A percentile compares a stretch with the other conserved stretches of the same genome.
Conservation (phyloP, 2,888 invertebrate genomes). For the Pristionchus arcanus region DNA sequence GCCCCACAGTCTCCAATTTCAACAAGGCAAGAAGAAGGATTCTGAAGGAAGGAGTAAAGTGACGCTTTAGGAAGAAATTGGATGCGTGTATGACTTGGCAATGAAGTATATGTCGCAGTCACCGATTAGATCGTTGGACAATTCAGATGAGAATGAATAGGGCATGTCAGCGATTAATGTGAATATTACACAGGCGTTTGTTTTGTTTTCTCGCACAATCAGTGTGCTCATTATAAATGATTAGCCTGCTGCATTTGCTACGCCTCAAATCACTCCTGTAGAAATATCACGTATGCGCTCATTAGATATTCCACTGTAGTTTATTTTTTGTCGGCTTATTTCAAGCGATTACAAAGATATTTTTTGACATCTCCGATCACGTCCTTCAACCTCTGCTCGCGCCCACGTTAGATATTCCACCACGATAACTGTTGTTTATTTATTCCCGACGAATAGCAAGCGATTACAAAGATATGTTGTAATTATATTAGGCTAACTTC, state of each 20-base stretch:
- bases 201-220: background rate
- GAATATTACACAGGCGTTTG: background rate
- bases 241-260: background rate
- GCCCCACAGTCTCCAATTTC: constrained; percentile 29
- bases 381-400: too few species aligned
- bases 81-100: background rate
- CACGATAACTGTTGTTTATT: constrained; percentile 2
- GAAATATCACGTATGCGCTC: background rate
- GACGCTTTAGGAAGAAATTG: background rate
- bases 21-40: background rate
- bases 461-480: too few species aligned
- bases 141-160: too few species aligned
- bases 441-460: too few species aligned
- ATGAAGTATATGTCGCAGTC: too few species aligned
- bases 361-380: too few species aligned
- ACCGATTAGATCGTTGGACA: too few species aligned
- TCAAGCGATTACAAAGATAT: too few species aligned
- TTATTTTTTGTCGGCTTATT: background rate
- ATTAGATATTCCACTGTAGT: constrained; percentile 8
- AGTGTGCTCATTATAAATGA: background rate
- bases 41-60: background rate
- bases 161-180: too few species aligned
- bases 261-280: background rate
- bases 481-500: too few species aligned
- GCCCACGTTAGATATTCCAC: constrained; percentile 5